phyloP scores from a whole-genome alignment of 2,113 vertebrate genomes.

The Chelonoidis abingdonii region DNA sequence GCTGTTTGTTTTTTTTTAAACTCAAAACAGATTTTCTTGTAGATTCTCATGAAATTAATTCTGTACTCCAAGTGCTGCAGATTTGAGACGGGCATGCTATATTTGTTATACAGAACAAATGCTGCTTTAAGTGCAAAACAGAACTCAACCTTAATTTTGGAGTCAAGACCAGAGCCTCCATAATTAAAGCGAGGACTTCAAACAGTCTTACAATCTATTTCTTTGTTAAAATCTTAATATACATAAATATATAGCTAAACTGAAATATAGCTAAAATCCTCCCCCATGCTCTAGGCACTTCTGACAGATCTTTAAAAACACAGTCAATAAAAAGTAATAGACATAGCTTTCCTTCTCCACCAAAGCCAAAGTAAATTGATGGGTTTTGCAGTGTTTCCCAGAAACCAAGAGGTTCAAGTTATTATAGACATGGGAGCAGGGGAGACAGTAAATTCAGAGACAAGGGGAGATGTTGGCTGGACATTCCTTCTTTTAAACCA shows the following conservation, averaged over 20 bases:
- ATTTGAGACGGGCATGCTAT: background rate
- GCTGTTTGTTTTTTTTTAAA: background rate
- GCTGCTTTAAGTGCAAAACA: background rate
- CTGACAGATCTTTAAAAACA: background rate
- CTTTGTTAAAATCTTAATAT: background rate
- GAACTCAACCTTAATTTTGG: background rate
- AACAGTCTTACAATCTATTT: background rate
- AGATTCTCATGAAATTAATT: background rate
- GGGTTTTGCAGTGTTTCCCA: background rate
- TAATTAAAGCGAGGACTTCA: background rate
- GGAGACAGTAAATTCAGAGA: background rate
- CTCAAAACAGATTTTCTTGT: background rate
- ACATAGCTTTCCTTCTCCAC: background rate
- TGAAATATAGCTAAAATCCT: background rate
- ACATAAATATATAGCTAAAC: background rate
- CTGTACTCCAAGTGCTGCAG: background rate
- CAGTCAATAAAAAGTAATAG: background rate
- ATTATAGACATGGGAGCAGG: background rate
- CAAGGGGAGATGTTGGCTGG: background rate
- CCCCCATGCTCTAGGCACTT: background rate
- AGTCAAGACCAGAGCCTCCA: background rate
- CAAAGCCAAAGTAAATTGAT: background rate
- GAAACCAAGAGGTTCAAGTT: background rate
- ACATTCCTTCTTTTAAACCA: background rate
- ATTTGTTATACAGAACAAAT: background rate